Evolutionary conservation across 2,888 invertebrate species (phyloP), one percentile per base, ranked within the genome.

Genomic region (Cephonodes hylas): DNA sequence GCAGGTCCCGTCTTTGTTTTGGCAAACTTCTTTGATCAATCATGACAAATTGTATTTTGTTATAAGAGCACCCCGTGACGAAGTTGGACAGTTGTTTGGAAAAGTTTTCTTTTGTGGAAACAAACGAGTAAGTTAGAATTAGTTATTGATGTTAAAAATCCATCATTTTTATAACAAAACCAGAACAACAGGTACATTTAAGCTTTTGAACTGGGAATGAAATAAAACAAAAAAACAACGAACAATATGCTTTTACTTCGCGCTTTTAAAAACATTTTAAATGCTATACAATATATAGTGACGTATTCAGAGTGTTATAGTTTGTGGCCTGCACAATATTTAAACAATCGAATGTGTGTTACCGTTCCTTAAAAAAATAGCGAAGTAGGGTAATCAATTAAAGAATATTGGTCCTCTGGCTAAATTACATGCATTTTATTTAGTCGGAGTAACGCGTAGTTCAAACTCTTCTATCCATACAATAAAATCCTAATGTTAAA

Each of bases 21-120:
- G 76, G 71, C 76, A 72, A 85, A 85, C 82, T 88, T 87, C 81
- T 86, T 87, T 89, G 90, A 90, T 90, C 89, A 90, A 90, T 91
- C 88, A 89, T 86, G 89, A 88, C 87, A 89, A 89, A 89, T 86
- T 88, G 85, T 86, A 78, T 88, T 90, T 89, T 86, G 84, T 86
- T 88, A 79, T 80, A 82, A 84, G 83, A 85, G 77, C 77, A 75
- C 78, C 80, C 74, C 74, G 78, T 84, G 84, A 83, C 77, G 75
- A 81, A 87, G 82, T 88, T 88, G 83, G 88, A 83, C 86, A 88
- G 86, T 83, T 88, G 80, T 77, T 78, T 68, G 71, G 71, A 66
- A 77, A 86, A 88, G 74, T 86, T 87, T 81, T 74, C 75, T 79
- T 78, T 76, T 79, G 78, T 75, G 71, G 71, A 74, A 83, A 83